Conservation (phyloP, 1,140 invertebrate genomes). For the Macrostomum lignano region DNA sequence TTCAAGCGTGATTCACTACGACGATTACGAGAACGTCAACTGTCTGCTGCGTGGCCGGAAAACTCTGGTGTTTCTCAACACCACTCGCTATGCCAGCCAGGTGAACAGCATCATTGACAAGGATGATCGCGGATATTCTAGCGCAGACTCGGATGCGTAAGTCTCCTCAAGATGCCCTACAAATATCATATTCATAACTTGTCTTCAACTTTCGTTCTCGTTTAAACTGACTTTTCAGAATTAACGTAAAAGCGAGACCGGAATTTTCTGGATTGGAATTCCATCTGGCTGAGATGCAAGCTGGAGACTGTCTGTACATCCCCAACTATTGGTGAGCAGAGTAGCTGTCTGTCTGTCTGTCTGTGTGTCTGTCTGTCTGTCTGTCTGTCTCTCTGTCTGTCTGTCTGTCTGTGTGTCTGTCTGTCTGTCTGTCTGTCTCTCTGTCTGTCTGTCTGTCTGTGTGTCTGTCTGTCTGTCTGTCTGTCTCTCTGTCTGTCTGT, state of each 20-base stretch:
- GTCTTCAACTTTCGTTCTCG: too few species aligned
- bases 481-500: too few species aligned
- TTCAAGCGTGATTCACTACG: conserved; percentile 22
- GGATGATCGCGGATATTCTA: conserved; percentile 15
- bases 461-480: too few species aligned
- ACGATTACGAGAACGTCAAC: conserved; percentile 23
- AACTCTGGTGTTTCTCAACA: conserved; percentile 17
- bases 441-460: too few species aligned
- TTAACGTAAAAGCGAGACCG: conserved; percentile 16
- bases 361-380: too few species aligned
- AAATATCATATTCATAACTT: too few species aligned
- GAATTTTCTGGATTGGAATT: conserved; percentile 13
- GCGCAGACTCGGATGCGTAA: conserved; percentile 18
- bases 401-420: too few species aligned
- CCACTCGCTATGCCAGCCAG: conserved; percentile 14
- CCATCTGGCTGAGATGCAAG: conserved; percentile 12
- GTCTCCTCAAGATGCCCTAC: too few species aligned
- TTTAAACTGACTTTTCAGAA: too few species aligned
- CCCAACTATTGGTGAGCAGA: conserved; percentile 21
- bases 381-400: too few species aligned
- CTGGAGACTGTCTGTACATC: conserved; percentile 25
- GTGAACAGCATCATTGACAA: conserved; percentile 12
- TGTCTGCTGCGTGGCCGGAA: conserved; percentile 21
- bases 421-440: too few species aligned
- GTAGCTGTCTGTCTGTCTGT: too few species aligned